Evolutionary conservation across 2,888 invertebrate genomes (phyloP), one percentile per base, ranked within the genome.

Genomic region (Lordiphosa fenestrarum): DNA sequence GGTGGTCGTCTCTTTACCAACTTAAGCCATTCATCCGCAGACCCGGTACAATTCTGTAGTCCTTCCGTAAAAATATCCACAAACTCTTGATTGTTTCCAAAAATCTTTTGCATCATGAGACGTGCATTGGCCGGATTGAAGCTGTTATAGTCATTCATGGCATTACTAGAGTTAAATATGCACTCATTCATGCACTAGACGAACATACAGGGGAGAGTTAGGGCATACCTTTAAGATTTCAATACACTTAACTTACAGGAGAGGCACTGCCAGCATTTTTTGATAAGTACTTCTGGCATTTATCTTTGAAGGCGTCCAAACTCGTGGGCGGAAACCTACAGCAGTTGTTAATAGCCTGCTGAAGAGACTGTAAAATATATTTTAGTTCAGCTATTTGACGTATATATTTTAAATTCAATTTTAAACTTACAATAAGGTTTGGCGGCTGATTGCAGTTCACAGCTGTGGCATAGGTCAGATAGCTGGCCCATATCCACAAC

Each of bases 141-240:
- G 5, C 42, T 37, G 2, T 21, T 57, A 9, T 49, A 58, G 23
- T 4, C 53, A 30, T 30, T 9, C 6, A 84, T 0, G 3, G 38
- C 13, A 1, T 69, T 55, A n/a, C 52, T 55, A 6, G 15, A 13
- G 25, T 71, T 74, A 5, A 78, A 78, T 7, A 78, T 55, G 56
- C 80, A 80, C 0, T 72, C 75, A 5, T 63, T 37, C 0, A 68
- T 44, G 23, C 80, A 81, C 83, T 84, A 35, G 0, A 35, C 38
- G 15, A 0, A 6, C 0, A 2, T 36, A 2, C 1, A 7, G 0
- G 12, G 0, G 7, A 44, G 2, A 37, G 15, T 13, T 25, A 12
- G 2, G 10, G 10, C 7, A 5, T 5, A 0, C 4, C 6, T 35
- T 4, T 4, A 6, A 6, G 6, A 7, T n/a, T 1, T 10, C 10